Percentiles rank a stretch among this genome's conserved stretches.
Conservation (phyloP, 1,140 invertebrate species). For the Tachypleus tridentatus region DNA sequence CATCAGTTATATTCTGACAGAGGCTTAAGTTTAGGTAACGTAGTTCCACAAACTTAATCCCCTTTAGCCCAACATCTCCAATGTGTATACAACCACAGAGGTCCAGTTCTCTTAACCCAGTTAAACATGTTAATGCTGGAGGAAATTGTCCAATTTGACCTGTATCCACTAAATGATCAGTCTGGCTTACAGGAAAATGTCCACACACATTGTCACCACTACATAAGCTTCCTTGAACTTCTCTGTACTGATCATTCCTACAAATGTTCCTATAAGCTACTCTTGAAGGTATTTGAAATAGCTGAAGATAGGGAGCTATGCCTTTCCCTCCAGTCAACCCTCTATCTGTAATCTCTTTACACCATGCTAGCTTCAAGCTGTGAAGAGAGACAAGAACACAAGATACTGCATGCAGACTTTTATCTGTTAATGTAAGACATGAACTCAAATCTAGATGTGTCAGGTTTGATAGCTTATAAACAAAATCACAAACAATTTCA, state of each 20-base stretch:
- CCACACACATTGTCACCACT: no score
- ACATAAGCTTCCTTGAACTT: neutral
- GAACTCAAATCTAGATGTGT: slow-evolving; percentile 48
- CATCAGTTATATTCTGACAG: slow-evolving; percentile 51
- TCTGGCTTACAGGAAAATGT: neutral
- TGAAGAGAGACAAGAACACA: slow-evolving; percentile 45
- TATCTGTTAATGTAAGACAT: slow-evolving; percentile 53
- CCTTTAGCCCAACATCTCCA: slow-evolving; percentile 53
- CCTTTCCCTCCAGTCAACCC: slow-evolving; percentile 44
- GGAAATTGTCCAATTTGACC: neutral
- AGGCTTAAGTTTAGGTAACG: slow-evolving; percentile 46
- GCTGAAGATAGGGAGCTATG: slow-evolving; percentile 10
- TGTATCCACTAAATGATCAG: neutral
- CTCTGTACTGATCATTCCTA: neutral
- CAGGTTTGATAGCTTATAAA: slow-evolving; percentile 41
- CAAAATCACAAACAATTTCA: neutral
- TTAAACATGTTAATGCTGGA: neutral
- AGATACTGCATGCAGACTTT: slow-evolving; percentile 42
- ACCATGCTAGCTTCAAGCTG: slow-evolving; percentile 47
- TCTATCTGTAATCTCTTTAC: slow-evolving; percentile 49
- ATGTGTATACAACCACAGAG: slow-evolving; percentile 52
- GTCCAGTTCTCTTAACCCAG: slow-evolving; percentile 43
- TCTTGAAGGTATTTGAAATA: slow-evolving; percentile 11
- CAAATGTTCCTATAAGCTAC: neutral
- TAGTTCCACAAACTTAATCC: slow-evolving; percentile 50